A percentile compares a stretch with the other conserved stretches of the same genome.
Evolutionary conservation across 2,888 invertebrate species (phyloP).

Genomic region (Hartigia nigra): DNA sequence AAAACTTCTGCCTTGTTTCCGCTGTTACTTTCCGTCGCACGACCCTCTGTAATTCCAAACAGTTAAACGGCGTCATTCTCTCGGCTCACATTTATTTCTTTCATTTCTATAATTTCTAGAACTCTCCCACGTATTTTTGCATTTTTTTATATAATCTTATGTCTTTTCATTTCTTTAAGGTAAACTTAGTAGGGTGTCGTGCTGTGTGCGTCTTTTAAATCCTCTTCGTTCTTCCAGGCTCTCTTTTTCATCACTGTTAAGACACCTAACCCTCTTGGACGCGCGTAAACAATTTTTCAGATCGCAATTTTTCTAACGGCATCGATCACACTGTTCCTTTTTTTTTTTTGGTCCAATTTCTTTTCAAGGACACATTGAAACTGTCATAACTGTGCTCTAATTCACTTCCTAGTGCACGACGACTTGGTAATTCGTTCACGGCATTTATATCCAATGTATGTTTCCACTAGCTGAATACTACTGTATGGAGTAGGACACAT

Average conservation of each 20-base stretch:
- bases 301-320: not conserved
- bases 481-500: not conserved
- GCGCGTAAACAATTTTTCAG: not conserved
- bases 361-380: too few species aligned
- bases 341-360: too few species aligned
- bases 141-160: not conserved
- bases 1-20: conserved; percentile 48
- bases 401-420: not conserved
- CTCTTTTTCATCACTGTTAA: not conserved
- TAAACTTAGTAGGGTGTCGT: not conserved
- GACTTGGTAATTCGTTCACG: not conserved
- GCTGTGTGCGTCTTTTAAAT: conserved; percentile 10
- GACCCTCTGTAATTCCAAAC: conserved; percentile 62
- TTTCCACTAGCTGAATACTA: not conserved
- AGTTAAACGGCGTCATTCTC: conserved; percentile 58
- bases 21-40: conserved; percentile 47
- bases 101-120: not conserved
- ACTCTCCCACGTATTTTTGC: not conserved
- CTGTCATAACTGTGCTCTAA: not conserved
- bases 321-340: not conserved
- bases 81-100: conserved; percentile 30
- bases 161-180: not conserved
- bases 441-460: not conserved
- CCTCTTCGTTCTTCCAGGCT: conserved; percentile 17
- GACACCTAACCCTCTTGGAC: not conserved